Percentiles rank a stretch among this genome's conserved stretches.
Conservation (phyloP, 37 sponge, comb jelly and placozoan genomes). For the Chondrosia reniformis region DNA sequence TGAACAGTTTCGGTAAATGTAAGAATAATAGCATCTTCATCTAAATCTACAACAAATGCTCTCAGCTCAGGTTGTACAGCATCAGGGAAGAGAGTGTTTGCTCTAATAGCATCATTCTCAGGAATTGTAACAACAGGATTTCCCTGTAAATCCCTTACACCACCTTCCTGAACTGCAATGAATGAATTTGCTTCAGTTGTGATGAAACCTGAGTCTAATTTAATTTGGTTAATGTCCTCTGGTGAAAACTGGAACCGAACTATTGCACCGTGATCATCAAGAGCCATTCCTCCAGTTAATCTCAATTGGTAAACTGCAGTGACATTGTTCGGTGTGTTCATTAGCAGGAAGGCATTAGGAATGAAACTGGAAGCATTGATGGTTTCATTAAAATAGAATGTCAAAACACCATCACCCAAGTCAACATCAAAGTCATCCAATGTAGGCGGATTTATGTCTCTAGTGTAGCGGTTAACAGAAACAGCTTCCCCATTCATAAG, state of each 20-base stretch:
- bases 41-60: conserved; percentile 72
- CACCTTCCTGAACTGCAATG: conserved; percentile 50
- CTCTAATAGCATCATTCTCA: conserved; percentile 50
- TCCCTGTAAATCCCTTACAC: conserved; percentile 63
- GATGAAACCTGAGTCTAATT: conserved; percentile 65
- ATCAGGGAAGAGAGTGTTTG: conserved; percentile 41
- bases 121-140: conserved; percentile 58
- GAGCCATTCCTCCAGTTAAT: conserved; percentile 64
- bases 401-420: conserved; percentile 52
- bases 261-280: conserved; percentile 31
- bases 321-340: conserved; percentile 76
- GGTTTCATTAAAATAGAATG: conserved; percentile 72
- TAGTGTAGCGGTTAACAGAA: conserved; percentile 10
- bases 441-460: conserved; percentile 55
- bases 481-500: conserved; percentile 60
- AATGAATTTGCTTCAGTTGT: conserved; percentile 78
- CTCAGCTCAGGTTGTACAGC: conserved; percentile 39
- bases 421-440: conserved; percentile 56
- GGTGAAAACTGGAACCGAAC: conserved; percentile 39
- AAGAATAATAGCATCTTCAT: conserved; percentile 53
- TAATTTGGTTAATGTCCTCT: conserved; percentile 76
- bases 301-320: conserved; percentile 35
- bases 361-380: conserved; percentile 58
- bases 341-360: conserved; percentile 44
- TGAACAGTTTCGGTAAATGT: conserved; percentile 85